A percentile compares a stretch with the other conserved stretches of the same genome.
These are phyloP conservation scores for Folsomia candida DNA, from an alignment of 2,888 invertebrate genomes.

Conservation along the genomic window DNA sequence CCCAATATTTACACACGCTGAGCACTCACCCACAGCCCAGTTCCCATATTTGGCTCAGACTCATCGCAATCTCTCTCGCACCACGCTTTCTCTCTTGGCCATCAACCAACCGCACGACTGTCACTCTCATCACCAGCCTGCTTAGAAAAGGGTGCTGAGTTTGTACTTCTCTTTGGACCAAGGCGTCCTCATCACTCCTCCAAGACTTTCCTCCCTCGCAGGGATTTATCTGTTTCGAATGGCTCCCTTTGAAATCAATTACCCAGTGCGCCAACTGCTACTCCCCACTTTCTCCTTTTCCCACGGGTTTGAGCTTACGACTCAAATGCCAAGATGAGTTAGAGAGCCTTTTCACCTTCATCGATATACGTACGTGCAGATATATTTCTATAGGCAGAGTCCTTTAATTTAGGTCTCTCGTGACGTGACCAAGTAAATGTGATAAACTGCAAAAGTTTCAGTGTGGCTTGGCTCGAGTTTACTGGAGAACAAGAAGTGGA, in stretches of 20 bases:
- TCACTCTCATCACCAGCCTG: background rate
- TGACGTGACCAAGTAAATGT: background rate
- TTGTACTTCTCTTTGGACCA: background rate
- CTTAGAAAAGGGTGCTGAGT: background rate
- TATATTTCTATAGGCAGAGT: no score
- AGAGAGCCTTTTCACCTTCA: no score
- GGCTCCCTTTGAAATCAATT: background rate
- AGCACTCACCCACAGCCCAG: conserved; percentile 13
- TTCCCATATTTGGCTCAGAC: conserved; percentile 16
- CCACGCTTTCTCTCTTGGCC: background rate
- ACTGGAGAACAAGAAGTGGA: background rate
- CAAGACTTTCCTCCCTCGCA: no score
- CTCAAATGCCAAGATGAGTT: no score
- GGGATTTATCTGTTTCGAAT: no score
- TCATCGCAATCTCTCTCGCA: background rate
- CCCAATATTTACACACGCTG: conserved; percentile 18
- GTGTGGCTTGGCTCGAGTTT: background rate
- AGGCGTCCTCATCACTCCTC: no score
- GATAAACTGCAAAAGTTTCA: conserved; percentile 2
- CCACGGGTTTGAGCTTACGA: no score
- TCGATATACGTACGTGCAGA: no score
- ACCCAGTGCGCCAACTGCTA: no score
- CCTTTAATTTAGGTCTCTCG: no score
- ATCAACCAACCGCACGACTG: background rate
- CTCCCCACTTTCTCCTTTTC: no score